A percentile compares a stretch with the other conserved stretches of the same genome.
phyloP scores from a whole-genome alignment of 2,888 invertebrate genomes.

The Eulithis testata region DNA sequence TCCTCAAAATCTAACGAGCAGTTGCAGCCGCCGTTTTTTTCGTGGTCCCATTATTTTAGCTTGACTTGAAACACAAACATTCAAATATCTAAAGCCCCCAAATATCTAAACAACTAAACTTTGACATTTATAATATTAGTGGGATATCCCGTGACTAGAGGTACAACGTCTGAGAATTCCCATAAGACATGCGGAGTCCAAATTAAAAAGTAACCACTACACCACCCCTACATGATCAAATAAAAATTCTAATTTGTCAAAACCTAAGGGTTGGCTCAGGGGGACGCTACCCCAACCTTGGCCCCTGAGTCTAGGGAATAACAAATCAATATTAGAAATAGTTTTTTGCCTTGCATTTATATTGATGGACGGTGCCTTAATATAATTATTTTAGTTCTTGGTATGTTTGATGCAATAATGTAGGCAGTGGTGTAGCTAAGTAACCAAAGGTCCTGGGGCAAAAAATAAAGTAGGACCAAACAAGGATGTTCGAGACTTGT shows the following conservation, averaged over 20 bases:
- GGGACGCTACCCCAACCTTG: conserved; percentile 14
- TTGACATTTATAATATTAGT: too few species aligned
- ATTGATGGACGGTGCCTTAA: neutral
- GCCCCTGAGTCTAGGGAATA: conserved; percentile 10
- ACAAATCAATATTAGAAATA: conserved; percentile 24
- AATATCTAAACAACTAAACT: too few species aligned
- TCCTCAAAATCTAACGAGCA: too few species aligned
- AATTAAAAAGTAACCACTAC: conserved; percentile 15
- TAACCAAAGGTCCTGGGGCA: too few species aligned
- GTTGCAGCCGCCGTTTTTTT: too few species aligned
- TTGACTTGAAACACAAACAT: too few species aligned
- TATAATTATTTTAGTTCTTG: neutral
- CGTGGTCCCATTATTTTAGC: too few species aligned
- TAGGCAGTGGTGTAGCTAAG: too few species aligned
- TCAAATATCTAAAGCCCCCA: too few species aligned
- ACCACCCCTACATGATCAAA: conserved; percentile 30
- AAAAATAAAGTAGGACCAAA: too few species aligned
- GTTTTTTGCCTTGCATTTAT: conserved; percentile 13
- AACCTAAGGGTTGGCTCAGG: conserved; percentile 13
- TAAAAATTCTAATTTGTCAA: conserved; percentile 37
- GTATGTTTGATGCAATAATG: too few species aligned
- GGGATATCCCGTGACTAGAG: neutral
- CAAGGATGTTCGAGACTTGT: too few species aligned
- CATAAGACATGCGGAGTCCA: conserved; percentile 7
- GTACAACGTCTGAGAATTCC: neutral